phyloP scores from a whole-genome alignment of 2,797 vertebrate genomes.

The Dendrocincla tyrannina region DNA sequence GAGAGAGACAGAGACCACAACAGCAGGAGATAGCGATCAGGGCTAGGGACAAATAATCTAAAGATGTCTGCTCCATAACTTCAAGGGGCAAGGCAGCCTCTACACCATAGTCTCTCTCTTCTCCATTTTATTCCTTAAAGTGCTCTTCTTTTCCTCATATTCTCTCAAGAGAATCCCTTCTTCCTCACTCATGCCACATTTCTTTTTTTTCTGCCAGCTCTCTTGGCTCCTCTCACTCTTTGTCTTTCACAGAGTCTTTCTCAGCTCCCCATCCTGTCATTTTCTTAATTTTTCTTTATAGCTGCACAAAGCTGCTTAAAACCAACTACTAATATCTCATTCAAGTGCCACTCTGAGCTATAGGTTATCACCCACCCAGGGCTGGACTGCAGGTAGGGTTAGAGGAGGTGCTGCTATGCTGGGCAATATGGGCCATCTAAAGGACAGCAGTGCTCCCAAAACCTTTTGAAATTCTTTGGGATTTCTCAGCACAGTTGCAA shows the following conservation, averaged over 20 bases:
- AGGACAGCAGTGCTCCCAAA: not conserved
- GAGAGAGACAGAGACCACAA: not conserved
- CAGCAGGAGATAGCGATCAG: not conserved
- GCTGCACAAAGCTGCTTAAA: not conserved
- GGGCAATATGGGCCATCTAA: not conserved
- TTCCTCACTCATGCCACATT: not conserved
- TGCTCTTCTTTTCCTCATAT: not conserved
- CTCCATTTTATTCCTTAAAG: not conserved
- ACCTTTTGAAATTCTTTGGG: not conserved
- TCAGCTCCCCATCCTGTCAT: not conserved
- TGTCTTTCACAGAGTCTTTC: not conserved
- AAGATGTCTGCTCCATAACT: not conserved
- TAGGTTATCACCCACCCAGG: not conserved
- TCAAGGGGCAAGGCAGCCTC: not conserved
- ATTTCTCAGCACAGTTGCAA: not conserved
- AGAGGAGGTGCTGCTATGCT: not conserved
- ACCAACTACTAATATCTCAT: not conserved
- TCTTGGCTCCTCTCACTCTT: not conserved
- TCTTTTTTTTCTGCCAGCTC: not conserved
- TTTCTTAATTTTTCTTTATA: not conserved
- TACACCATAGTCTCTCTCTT: not conserved
- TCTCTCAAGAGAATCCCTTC: not conserved
- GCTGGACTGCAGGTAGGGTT: not conserved
- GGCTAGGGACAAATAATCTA: not conserved
- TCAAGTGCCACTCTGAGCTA: not conserved